Evolutionary conservation across 2,113 vertebrate genomes (phyloP).

Genomic region (Vombatus ursinus): DNA sequence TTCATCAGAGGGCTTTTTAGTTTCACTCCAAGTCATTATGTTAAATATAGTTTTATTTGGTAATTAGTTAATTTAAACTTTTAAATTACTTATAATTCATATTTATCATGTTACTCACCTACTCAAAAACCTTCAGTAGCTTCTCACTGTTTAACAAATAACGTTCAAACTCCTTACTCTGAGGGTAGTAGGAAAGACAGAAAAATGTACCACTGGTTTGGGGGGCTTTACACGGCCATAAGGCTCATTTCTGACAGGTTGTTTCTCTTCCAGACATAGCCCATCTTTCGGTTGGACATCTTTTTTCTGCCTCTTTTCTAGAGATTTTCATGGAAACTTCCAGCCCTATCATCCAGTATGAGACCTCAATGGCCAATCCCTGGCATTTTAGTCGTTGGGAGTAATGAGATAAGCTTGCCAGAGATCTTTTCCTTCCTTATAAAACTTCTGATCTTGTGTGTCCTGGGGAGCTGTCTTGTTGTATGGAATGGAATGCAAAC

Average conservation of each 20-base stretch:
- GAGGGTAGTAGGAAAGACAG: neutral
- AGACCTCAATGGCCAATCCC: neutral
- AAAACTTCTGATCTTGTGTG: neutral
- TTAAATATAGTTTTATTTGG: neutral
- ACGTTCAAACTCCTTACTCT: neutral
- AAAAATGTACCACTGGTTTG: neutral
- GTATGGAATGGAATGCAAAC: neutral
- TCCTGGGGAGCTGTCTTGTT: neutral
- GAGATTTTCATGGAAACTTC: neutral
- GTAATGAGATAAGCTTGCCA: neutral
- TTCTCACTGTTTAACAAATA: neutral
- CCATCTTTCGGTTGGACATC: neutral
- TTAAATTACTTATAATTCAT: neutral
- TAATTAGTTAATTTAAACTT: conserved; percentile 4
- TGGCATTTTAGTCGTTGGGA: neutral
- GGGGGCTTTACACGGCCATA: neutral
- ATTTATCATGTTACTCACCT: neutral
- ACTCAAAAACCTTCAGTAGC: neutral
- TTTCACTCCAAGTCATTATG: neutral
- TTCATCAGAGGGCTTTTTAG: conserved; percentile 12
- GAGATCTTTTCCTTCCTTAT: neutral
- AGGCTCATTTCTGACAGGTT: neutral
- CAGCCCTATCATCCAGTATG: neutral
- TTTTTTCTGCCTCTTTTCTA: neutral
- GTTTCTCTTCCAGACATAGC: neutral